Evolutionary conservation across 37 sponge, comb jelly and placozoan genomes (phyloP).

Genomic region (Haliclona indistincta): DNA sequence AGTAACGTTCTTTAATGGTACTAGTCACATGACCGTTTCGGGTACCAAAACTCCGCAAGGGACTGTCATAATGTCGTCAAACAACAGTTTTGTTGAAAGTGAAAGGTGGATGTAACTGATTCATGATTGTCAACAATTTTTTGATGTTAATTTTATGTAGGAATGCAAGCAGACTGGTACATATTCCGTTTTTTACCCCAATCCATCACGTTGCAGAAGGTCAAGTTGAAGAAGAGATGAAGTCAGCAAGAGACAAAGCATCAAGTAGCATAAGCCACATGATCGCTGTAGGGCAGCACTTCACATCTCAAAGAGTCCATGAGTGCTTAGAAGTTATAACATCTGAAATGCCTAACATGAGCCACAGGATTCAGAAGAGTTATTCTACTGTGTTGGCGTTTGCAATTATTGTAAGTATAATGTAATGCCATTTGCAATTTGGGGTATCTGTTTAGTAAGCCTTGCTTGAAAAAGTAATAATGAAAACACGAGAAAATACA

Average conservation of each 20-base stretch:
- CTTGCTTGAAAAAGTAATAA: too few species aligned
- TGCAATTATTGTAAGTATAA: neutral
- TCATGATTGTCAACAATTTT: neutral
- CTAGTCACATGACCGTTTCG: too few species aligned
- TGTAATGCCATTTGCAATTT: too few species aligned
- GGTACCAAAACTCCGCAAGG: neutral
- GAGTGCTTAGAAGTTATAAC: neutral
- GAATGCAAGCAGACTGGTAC: conserved; percentile 16
- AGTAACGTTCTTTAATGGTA: too few species aligned
- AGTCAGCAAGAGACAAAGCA: neutral
- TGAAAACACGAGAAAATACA: too few species aligned
- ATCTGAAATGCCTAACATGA: neutral
- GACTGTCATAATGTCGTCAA: conserved; percentile 1
- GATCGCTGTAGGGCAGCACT: conserved; percentile 1
- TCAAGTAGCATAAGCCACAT: neutral
- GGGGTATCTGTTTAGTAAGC: too few species aligned
- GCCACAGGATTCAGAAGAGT: neutral
- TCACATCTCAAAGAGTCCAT: neutral
- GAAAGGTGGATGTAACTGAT: neutral
- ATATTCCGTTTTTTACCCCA: conserved; percentile 6
- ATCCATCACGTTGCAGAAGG: neutral
- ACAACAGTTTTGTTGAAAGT: neutral
- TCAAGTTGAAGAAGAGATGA: neutral
- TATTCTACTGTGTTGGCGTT: conserved; percentile 6
- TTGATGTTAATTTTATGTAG: neutral